These are phyloP conservation scores for Oxyteleia sp. DNA, from an alignment of 2,888 invertebrate genomes.

Conservation along the genomic window DNA sequence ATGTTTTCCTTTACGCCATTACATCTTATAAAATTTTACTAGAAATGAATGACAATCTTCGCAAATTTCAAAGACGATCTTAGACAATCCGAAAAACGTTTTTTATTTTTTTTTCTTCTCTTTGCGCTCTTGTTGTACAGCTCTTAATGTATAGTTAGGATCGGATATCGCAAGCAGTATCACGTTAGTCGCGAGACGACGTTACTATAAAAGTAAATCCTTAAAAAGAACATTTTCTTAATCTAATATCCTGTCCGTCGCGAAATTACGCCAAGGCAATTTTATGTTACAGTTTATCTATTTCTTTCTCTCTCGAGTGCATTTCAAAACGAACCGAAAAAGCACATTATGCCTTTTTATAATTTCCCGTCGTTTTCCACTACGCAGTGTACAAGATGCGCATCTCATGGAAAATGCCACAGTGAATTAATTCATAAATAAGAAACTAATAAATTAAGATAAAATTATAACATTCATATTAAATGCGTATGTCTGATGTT, in stretches of 20 bases:
- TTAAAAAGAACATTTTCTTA: conserved; percentile 72
- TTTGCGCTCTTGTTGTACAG: conserved; percentile 47
- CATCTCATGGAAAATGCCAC: neutral
- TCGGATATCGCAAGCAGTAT: conserved; percentile 77
- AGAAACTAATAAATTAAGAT: too few species aligned
- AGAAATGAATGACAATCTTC: conserved; percentile 1
- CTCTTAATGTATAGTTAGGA: conserved; percentile 73
- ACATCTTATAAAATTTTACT: conserved; percentile 2
- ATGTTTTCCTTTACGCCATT: neutral
- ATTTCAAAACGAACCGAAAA: conserved; percentile 20
- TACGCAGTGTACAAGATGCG: neutral
- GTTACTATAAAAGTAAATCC: conserved; percentile 76
- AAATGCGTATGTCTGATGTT: too few species aligned
- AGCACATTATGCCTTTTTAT: conserved; percentile 28
- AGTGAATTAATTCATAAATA: too few species aligned
- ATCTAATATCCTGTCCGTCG: conserved; percentile 47
- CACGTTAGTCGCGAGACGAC: conserved; percentile 75
- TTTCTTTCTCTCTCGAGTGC: conserved; percentile 5
- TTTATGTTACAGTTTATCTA: conserved; percentile 33
- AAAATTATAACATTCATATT: too few species aligned
- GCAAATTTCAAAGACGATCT: conserved; percentile 8
- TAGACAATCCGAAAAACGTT: conserved; percentile 10
- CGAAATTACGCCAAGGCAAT: conserved; percentile 53
- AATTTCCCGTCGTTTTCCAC: conserved; percentile 21
- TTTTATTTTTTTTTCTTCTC: conserved; percentile 9